Base-by-base conservation (phyloP, 2,797 vertebrate species). In the Lindbergichthys nudifrons region DNA sequence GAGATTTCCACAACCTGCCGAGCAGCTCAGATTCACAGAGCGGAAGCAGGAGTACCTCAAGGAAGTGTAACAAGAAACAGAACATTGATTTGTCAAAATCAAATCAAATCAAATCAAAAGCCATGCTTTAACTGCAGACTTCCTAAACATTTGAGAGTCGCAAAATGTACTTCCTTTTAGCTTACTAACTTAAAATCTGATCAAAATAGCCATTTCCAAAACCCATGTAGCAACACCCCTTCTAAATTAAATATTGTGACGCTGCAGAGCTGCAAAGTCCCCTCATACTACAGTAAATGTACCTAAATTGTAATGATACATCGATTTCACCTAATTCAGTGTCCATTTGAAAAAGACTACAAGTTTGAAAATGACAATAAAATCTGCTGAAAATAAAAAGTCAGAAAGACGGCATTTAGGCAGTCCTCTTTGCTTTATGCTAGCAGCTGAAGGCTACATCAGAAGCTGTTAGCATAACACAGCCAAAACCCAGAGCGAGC, bases 1-100 rank as follows among this genome's bases (percentile, higher is more conserved):
- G 80, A 74, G 80, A 73, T 86, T 81, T 85, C 76, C 65, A 64
- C 68, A 43, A n/a, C 68, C 69, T 56, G 53, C 47, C 45, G 19
- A 67, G 21, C 36, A 16, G 70, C 66, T 87, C 52, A 43, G 69
- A 56, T 66, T 39, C 74, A 62, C 74, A 54, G 8, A 65, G 50
- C 8, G 19, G 64, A 65, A 65, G 18, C 12, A 80, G 13, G 54
- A 53, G 10, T 39, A 39, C n/a, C n/a, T 53, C 60, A 56, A 59
- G 61, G 36, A 62, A 43, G 61, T 42, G 19, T 41, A 48, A 41
- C 11, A 46, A 11, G 16, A 54, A 43, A 45, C 51, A 15, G 32
- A 41, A 36, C 43, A 12, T 53, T 36, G 52, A 32, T 19, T 42
- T 54, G 26, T 39, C 18, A 48, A 54, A 42, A 57, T 45, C 12